Percentiles rank a stretch among this genome's conserved stretches.
phyloP scores from a whole-genome alignment of 64 coral and sea anemone genomes.

The Montipora efflorescens region DNA sequence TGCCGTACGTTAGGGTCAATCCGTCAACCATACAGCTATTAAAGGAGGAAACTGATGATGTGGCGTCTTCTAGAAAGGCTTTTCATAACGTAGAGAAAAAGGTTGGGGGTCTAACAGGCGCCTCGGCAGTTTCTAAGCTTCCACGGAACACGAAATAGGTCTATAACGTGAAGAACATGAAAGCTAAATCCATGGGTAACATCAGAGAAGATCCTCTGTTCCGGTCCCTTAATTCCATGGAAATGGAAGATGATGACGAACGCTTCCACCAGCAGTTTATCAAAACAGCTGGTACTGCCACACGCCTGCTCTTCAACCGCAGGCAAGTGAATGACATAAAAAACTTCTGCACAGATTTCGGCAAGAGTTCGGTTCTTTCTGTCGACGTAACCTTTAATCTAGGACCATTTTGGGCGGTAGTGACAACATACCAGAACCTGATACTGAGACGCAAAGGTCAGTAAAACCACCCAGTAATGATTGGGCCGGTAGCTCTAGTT shows the following conservation, averaged over 20 bases:
- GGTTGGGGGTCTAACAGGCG: conserved; percentile 10
- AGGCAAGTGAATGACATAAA: conserved; percentile 9
- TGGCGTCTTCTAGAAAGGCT: neutral
- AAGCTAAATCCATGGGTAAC: neutral
- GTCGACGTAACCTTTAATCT: conserved; percentile 11
- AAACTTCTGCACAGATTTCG: conserved; percentile 4
- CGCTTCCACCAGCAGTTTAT: conserved; percentile 16
- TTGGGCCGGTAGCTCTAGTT: neutral
- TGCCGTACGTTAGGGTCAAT: conserved; percentile 1
- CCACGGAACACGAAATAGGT: conserved; percentile 8
- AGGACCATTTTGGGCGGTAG: conserved; percentile 9
- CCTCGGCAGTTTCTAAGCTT: neutral
- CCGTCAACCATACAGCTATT: neutral
- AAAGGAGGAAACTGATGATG: neutral
- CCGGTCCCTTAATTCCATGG: conserved; percentile 9
- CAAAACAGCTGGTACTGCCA: conserved; percentile 7
- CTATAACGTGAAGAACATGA: conserved; percentile 1
- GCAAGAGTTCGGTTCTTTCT: neutral
- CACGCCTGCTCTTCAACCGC: neutral
- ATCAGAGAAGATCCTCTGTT: conserved; percentile 13
- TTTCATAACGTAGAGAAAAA: conserved; percentile 9
- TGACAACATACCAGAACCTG: conserved; percentile 15
- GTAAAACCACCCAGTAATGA: neutral
- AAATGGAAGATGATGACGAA: conserved; percentile 13
- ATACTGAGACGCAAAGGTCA: neutral